Percentiles rank a stretch among this genome's conserved stretches.
Evolutionary conservation across 2,888 invertebrate species (phyloP).

Genomic region (Hanleya hanleyi): DNA sequence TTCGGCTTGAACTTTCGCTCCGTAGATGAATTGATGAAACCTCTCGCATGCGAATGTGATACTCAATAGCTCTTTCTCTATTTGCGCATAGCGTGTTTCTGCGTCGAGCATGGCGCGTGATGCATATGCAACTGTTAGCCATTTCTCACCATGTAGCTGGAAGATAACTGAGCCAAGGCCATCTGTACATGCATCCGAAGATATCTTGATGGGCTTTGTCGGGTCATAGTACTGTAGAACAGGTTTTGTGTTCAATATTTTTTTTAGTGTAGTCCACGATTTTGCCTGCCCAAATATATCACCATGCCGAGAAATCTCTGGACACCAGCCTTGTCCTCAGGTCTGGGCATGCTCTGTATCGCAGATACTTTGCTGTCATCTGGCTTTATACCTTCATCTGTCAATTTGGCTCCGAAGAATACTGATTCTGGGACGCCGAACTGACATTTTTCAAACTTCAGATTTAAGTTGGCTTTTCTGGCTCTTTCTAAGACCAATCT

Average conservation of each 20-base stretch:
- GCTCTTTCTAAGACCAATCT: slow-evolving; percentile 8
- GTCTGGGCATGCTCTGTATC: neutral
- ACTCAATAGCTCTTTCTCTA: slow-evolving; percentile 7
- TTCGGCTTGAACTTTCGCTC: neutral
- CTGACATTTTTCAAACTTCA: slow-evolving; percentile 9
- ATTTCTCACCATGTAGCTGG: neutral
- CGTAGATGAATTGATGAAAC: slow-evolving; percentile 6
- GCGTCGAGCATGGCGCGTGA: neutral
- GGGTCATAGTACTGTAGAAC: neutral
- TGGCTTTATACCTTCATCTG: slow-evolving; percentile 2
- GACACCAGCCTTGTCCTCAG: neutral
- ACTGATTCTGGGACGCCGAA: neutral
- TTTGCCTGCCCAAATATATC: neutral
- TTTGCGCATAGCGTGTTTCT: neutral
- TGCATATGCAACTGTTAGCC: neutral
- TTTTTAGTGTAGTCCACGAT: neutral
- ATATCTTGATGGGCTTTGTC: neutral
- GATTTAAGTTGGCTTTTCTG: slow-evolving; percentile 10
- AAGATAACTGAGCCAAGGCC: neutral
- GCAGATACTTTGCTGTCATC: neutral
- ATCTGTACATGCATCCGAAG: neutral
- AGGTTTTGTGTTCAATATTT: neutral
- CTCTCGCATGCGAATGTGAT: neutral
- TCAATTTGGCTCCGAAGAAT: slow-evolving; percentile 15
- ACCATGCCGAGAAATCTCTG: neutral